A percentile compares a stretch with the other conserved stretches of the same genome.
Conservation (phyloP, 2,888 invertebrate genomes). For the Pammene aurita region DNA sequence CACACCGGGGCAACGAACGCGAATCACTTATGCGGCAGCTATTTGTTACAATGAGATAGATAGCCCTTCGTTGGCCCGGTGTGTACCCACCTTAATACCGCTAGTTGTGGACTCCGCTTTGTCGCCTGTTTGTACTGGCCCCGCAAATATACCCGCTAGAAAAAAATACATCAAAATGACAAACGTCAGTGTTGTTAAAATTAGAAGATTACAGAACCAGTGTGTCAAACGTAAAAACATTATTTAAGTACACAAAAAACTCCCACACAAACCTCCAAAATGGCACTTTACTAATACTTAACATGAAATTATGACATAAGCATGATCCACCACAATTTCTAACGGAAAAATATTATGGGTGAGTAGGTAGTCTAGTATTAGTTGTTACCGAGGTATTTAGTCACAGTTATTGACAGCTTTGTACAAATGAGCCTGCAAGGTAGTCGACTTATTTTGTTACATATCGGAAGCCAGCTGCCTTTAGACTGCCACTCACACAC, state of each 20-base stretch:
- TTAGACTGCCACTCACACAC: slow-evolving; percentile 63
- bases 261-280: slow-evolving; percentile 47
- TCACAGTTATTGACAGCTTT: slow-evolving; percentile 67
- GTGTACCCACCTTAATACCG: too few relatives aligned
- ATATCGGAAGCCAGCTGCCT: slow-evolving; percentile 59
- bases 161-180: slow-evolving; percentile 51
- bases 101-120: too few relatives aligned
- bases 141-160: slow-evolving; percentile 33
- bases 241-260: slow-evolving; percentile 48
- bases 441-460: slow-evolving; percentile 27
- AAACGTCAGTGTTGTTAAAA: slow-evolving; percentile 66
- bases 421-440: slow-evolving; percentile 69
- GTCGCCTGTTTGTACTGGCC: slow-evolving; percentile 43
- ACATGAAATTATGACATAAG: slow-evolving; percentile 7
- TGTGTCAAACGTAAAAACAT: slow-evolving; percentile 53
- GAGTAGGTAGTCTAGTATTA: slow-evolving; percentile 49
- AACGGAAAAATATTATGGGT: slow-evolving; percentile 65
- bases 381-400: slow-evolving; percentile 45
- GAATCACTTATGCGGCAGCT: too few relatives aligned
- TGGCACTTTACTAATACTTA: slow-evolving; percentile 46
- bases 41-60: too few relatives aligned
- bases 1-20: too few relatives aligned
- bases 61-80: too few relatives aligned
- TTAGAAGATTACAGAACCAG: slow-evolving; percentile 66
- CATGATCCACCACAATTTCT: background rate